Evolutionary conservation across 1,140 invertebrate species (phyloP).

Genomic region (Dolichoris vasculosae): DNA sequence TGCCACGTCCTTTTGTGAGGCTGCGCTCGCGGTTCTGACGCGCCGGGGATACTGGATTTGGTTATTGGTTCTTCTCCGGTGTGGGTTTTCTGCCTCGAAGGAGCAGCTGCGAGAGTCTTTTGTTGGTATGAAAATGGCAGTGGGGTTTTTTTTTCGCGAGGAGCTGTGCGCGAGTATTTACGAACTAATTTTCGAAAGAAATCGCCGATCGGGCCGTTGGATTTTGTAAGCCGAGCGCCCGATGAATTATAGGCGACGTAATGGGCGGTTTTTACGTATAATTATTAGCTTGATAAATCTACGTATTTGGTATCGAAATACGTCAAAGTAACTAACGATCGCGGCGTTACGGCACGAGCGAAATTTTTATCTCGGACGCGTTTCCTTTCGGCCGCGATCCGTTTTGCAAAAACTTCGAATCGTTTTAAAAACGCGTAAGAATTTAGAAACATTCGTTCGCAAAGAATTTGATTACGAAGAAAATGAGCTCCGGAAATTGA

Average conservation of each 20-base stretch:
- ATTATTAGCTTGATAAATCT: not conserved
- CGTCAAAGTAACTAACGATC: conserved; percentile 6
- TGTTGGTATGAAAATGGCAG: not conserved
- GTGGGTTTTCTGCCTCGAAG: not conserved
- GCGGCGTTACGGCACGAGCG: not conserved
- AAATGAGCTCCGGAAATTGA: conserved; percentile 27
- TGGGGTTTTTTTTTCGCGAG: too few species aligned
- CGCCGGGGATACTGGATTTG: not conserved
- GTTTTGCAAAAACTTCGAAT: not conserved
- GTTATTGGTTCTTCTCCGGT: not conserved
- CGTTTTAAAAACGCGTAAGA: not conserved
- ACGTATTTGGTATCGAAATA: not conserved
- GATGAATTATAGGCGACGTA: not conserved
- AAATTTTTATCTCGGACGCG: not conserved
- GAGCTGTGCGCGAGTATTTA: too few species aligned
- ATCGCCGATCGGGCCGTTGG: not conserved
- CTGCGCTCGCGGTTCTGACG: not conserved
- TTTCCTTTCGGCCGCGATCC: not conserved
- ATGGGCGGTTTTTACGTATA: not conserved
- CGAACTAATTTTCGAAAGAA: not conserved
- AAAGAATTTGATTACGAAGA: conserved; percentile 13
- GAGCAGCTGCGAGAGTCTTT: not conserved
- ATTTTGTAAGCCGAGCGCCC: not conserved
- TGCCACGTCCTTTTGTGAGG: conserved; percentile 8
- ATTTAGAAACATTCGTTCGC: not conserved